Evolutionary conservation across 2,888 invertebrate species (phyloP), one percentile per base, ranked within the genome.

Genomic region (Cephus rjabovi): DNA sequence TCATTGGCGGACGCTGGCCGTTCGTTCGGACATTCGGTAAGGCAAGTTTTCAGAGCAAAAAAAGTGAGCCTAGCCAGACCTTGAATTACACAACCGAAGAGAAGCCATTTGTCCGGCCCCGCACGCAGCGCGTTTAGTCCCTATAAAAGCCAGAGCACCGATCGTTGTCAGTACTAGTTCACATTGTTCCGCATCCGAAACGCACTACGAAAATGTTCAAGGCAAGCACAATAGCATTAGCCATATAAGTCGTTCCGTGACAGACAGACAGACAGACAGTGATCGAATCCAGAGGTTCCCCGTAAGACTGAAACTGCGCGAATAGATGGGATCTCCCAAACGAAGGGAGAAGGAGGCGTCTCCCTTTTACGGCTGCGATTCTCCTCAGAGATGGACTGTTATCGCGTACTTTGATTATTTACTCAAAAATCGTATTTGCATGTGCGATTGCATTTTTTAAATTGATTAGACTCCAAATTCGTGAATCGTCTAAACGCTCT

Each of bases 51-150:
- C 74, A 34, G 30, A 35, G 34, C 23, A 12, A 37, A 74, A 34
- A 74, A 34, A 74, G 74, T 33, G 23, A 34, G 74, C n/a, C 31
- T 33, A 74, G 40, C 31, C 69, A 81, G 88, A 88, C 89, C 89
- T 89, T 89, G 89, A 88, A 89, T 89, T 88, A 85, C 88, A 86
- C 89, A 89, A 89, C 76, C 33, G 15, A 30, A 70, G 40, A 35
- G 68, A 74, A 71, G 71, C 15, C 71, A 71, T 71, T 71, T 71
- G 71, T 71, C 71, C 31, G 23, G 56, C 15, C 56, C 23, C 56
- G 56, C 56, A 56, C 56, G 56, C 56, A 56, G 56, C 56, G 23
- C 56, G 23, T 56, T 34, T 31, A 34, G 33, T 71, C 1, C 31
- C 71, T 71, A 71, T 71, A 71, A 71, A 71, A 71, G 71, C 71